phyloP scores from a whole-genome alignment of 2,113 vertebrate genomes.

The Xerus inauris region DNA sequence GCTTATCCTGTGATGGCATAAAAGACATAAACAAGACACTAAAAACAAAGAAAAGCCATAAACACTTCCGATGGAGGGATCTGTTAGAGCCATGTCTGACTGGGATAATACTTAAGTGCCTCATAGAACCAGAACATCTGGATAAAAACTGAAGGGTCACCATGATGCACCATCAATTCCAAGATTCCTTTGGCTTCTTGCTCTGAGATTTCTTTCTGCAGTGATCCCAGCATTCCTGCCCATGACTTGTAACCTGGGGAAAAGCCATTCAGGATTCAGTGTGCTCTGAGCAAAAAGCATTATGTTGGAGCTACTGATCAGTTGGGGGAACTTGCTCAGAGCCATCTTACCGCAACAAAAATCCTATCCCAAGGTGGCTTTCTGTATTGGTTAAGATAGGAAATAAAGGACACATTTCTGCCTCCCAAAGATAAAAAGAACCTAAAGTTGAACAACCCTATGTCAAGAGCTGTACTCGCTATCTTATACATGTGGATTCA shows the following conservation, averaged over 20 bases:
- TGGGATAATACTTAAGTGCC: background rate
- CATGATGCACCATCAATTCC: too few species aligned
- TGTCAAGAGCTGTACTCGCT: background rate
- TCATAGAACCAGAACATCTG: background rate
- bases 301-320: background rate
- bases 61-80: background rate
- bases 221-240: rapidly evolving
- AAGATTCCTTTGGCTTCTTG: background rate
- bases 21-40: constrained; percentile 21
- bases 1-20: background rate
- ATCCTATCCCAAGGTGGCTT: background rate
- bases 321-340: background rate
- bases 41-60: constrained; percentile 10
- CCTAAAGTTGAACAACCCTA: background rate
- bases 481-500: background rate
- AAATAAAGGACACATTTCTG: background rate
- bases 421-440: background rate
- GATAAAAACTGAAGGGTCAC: background rate
- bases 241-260: background rate
- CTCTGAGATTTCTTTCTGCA: background rate
- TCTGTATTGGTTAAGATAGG: background rate
- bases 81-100: background rate
- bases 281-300: background rate
- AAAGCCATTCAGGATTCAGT: background rate
- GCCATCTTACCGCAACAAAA: background rate